Percentiles rank a stretch among this genome's conserved stretches.
Evolutionary conservation across 2,113 vertebrate species (phyloP).

Genomic region (Cyprinus carpio): DNA sequence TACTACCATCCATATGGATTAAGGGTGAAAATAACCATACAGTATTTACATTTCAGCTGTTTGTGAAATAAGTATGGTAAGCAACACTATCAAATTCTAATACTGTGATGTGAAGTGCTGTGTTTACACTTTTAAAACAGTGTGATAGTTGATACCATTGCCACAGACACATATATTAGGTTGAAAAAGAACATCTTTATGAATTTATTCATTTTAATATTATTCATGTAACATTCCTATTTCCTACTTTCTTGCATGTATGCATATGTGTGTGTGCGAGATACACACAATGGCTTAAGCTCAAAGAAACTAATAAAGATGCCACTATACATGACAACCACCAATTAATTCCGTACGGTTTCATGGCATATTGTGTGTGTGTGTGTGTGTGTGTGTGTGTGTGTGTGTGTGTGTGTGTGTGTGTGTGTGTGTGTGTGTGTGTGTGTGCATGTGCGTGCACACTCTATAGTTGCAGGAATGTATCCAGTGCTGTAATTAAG

Average conservation of each 20-base stretch:
- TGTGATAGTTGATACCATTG: neutral
- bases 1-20: neutral
- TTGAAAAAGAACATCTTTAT: neutral
- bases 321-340: slow-evolving; percentile 70
- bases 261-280: slow-evolving; percentile 17
- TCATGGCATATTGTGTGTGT: neutral
- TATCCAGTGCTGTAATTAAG: slow-evolving; percentile 31
- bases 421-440: neutral
- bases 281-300: slow-evolving; percentile 51
- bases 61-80: neutral
- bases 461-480: neutral
- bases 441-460: neutral
- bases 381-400: neutral
- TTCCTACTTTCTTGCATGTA: slow-evolving; percentile 37
- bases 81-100: neutral
- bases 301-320: slow-evolving; percentile 71
- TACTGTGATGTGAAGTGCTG: neutral
- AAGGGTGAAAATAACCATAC: neutral
- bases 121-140: neutral
- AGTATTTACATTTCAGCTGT: neutral
- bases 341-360: slow-evolving; percentile 71
- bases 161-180: neutral
- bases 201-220: neutral
- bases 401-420: neutral
- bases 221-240: neutral